Evolutionary conservation across 2,113 vertebrate genomes (phyloP), one percentile per base, ranked within the genome.

Genomic region (Ammodytes dubius): DNA sequence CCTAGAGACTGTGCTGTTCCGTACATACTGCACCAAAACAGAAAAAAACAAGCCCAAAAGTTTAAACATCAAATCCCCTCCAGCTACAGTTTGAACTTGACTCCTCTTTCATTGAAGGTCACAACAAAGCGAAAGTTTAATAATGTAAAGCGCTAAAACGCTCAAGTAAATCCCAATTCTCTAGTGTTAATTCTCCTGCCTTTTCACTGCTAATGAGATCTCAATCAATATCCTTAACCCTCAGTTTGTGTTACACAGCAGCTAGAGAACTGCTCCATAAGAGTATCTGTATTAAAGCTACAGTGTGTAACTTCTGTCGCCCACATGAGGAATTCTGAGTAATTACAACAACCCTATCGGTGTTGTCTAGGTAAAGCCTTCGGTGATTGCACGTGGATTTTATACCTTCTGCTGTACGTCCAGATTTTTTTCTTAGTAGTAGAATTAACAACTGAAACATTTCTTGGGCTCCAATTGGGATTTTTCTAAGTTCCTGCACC

Each of bases 201-300:
- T 42, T 2, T 57, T 47, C 49, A 17, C 50, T 49, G 59, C 42
- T 39, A 3, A 42, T 27, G 13, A 7, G 43, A 6, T 52, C 5
- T 63, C 12, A 52, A 76, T 77, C 45, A 82, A 45, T n/a, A 67
- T 4, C 15, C 54, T 67, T 50, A 46, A 70, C 46, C 70, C 11
- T 39, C 11, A 3, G 19, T 60, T 46, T 68, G 47, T 60, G 14
- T 15, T 6, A 47, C 43, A 49, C 37, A 53, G 39, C 49, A 27
- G 59, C 15, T 58, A 45, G 12, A 50, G 5, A 50, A 5, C 1
- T 0, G 6, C 65, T 12, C 12, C 13, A 2, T 3, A 6, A 1
- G 52, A 35, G 53, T 39, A 4, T 68, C 35, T 56, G 35, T 19
- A 13, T 4, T 39, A 37, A 27, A 27, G 27, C 27, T 27, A 27